Base-by-base conservation (phyloP, 2,888 invertebrate species). In the Andrena fulva region DNA sequence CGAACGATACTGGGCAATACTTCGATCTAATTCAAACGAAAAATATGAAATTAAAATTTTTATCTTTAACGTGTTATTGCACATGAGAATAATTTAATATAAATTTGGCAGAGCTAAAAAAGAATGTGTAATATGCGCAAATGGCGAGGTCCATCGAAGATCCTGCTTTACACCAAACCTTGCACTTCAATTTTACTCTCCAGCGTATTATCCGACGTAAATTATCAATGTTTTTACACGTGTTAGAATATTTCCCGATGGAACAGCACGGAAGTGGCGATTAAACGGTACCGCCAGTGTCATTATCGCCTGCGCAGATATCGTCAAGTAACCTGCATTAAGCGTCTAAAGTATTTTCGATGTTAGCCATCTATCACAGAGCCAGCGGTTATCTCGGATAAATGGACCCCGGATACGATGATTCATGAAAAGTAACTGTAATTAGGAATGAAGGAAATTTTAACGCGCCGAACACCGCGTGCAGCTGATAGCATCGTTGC, bases 401-500 rank as follows among this genome's bases (percentile, higher is more conserved):
- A 74, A 74, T 12, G 59, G 50, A 48, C 48, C 24, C 59, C 56
- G 67, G 67, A 67, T 67, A 74, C 67, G 56, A 59, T 74, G 74
- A 74, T 74, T 67, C 59, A 74, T 67, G 74, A 67, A 67, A 74
- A 67, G 42, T 74, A 74, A 67, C 48, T 63, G 67, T 67, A 59
- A 67, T 74, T 59, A 48, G 74, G 48, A 67, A 50, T 12, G 33
- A 24, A 48, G 48, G 29, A 74, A 67, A 74, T 67, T 67, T 67
- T 59, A 60, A 74, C 29, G 7, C 74, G 66, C 31, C n/a, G 59
- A 67, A 62, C 31, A 73, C 20, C 48, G 35, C 52, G 52, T 6
- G 16, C 52, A n/a, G 12, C 27, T 27, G 67, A 74, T 67, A 74
- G 12, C 71, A 62, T 71, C 69, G 69, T 12, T 27, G 59, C 24